Conservation (phyloP, 2,797 vertebrate species). For the Gorsachius magnificus region DNA sequence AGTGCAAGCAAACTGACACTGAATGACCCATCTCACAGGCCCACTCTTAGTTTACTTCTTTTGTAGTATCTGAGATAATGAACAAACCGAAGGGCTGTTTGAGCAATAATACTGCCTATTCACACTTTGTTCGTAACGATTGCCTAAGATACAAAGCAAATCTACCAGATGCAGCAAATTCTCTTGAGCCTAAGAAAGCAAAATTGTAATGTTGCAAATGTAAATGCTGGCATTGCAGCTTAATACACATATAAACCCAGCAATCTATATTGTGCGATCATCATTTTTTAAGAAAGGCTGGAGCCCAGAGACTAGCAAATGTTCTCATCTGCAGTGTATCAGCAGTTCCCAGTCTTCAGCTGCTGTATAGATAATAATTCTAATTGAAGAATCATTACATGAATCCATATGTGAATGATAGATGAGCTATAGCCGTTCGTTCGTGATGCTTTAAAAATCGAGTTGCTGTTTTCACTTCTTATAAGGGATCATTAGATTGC, state of each 20-base stretch:
- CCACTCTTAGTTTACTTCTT: not conserved
- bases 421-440: slow-evolving; percentile 48
- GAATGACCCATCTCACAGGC: slow-evolving; percentile 22
- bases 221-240: slow-evolving; percentile 68
- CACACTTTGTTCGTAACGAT: not conserved
- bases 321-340: slow-evolving; percentile 69
- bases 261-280: slow-evolving; percentile 68
- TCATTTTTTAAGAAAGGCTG: slow-evolving; percentile 70
- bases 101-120: slow-evolving; percentile 14
- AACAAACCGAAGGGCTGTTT: not conserved
- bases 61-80: not conserved
- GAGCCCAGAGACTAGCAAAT: slow-evolving; percentile 65
- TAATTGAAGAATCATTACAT: slow-evolving; percentile 78
- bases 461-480: slow-evolving; percentile 53
- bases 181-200: slow-evolving; percentile 52
- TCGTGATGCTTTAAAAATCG: slow-evolving; percentile 37
- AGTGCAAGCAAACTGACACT: not conserved
- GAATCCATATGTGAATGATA: slow-evolving; percentile 67
- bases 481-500: not conserved
- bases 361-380: slow-evolving; percentile 76
- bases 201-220: slow-evolving; percentile 50
- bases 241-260: slow-evolving; percentile 50
- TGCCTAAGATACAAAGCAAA: slow-evolving; percentile 45
- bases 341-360: slow-evolving; percentile 73
- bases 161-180: slow-evolving; percentile 53